phyloP scores from a whole-genome alignment of 2,888 invertebrate species.

The Protodeltote pygarga region DNA sequence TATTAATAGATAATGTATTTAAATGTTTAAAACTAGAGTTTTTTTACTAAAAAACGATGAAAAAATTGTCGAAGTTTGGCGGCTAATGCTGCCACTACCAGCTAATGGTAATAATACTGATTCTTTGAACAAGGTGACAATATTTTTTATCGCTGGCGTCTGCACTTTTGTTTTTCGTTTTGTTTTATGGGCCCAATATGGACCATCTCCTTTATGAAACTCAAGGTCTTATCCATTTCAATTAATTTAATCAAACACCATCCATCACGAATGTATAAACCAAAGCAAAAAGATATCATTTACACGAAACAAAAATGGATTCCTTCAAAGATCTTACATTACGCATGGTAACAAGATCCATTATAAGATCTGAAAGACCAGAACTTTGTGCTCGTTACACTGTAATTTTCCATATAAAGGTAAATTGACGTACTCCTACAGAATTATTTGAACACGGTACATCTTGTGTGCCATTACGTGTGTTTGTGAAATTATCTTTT shows the following conservation, averaged over 20 bases:
- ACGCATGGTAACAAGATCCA: constrained; percentile 14
- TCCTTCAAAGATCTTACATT: constrained; percentile 1
- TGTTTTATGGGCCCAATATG: not conserved
- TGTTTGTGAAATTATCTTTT: constrained; percentile 11
- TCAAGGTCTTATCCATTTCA: too few species aligned
- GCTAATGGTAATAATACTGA: too few species aligned
- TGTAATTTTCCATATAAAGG: constrained; percentile 22
- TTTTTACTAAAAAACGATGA: too few species aligned
- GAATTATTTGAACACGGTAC: too few species aligned
- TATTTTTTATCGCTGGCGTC: too few species aligned
- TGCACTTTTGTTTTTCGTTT: too few species aligned
- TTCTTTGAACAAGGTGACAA: too few species aligned
- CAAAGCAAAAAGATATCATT: not conserved
- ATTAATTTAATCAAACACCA: not conserved
- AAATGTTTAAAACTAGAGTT: too few species aligned
- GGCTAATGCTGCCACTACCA: too few species aligned
- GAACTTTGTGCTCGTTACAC: constrained; percentile 9
- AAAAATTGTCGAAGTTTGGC: too few species aligned
- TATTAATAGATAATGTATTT: too few species aligned
- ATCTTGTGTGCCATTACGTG: not conserved
- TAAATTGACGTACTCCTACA: constrained; percentile 13
- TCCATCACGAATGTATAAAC: not conserved
- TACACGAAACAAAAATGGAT: constrained; percentile 3
- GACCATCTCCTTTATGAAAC: not conserved
- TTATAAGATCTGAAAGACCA: not conserved